These are phyloP conservation scores for Telmatochromis brachygnathus DNA, from an alignment of 2,113 vertebrate genomes.

Conservation along the genomic window DNA sequence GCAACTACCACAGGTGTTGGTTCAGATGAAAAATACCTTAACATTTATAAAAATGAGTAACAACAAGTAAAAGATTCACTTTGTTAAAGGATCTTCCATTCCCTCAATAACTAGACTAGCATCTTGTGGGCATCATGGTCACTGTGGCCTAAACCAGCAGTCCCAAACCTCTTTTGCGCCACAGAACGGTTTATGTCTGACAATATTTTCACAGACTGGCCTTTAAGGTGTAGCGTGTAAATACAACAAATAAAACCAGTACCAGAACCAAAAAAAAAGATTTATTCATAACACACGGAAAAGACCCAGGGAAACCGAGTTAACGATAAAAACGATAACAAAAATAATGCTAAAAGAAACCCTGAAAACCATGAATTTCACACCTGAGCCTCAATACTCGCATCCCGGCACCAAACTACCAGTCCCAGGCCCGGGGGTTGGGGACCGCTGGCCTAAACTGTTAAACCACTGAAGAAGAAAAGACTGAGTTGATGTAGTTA, in stretches of 20 bases:
- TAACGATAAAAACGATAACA: not conserved
- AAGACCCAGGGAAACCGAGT: not conserved
- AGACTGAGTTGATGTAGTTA: not conserved
- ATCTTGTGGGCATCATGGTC: not conserved
- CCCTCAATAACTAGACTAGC: not conserved
- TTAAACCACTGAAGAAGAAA: not conserved
- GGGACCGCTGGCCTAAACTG: not conserved
- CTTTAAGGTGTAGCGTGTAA: not conserved
- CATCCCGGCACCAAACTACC: not conserved
- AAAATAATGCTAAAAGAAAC: fast-evolving
- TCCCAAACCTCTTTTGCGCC: not conserved
- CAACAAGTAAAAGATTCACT: not conserved
- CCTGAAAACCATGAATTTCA: not conserved
- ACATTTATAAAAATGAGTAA: not conserved
- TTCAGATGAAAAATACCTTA: not conserved
- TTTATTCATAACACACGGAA: not conserved
- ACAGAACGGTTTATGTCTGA: not conserved
- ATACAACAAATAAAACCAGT: not conserved
- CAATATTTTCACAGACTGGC: not conserved
- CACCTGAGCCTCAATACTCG: not conserved
- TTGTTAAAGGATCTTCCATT: not conserved
- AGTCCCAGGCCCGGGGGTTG: not conserved
- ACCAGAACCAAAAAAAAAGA: not conserved
- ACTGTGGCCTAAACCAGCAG: not conserved
- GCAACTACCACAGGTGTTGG: not conserved